Conservation (phyloP, 1,140 invertebrate species). For the Bicyclus anynana region DNA sequence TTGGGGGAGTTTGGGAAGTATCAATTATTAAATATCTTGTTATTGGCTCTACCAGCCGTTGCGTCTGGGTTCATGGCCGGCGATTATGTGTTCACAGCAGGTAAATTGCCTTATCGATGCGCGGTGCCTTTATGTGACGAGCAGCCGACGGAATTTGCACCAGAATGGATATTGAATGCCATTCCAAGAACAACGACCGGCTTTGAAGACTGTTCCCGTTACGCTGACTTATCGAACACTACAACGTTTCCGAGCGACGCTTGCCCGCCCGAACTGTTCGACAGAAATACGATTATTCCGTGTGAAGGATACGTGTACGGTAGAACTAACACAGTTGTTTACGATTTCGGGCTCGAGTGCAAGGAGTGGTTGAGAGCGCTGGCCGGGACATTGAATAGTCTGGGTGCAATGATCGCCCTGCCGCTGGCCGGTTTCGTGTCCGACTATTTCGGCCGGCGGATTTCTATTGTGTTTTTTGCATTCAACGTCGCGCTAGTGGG, state of each 20-base stretch:
- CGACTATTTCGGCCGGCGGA: slow-evolving; percentile 53
- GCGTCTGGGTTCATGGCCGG: slow-evolving; percentile 56
- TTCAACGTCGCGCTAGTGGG: slow-evolving; percentile 57
- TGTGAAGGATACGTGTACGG: slow-evolving; percentile 56
- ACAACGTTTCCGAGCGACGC: slow-evolving; percentile 22
- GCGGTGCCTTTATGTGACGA: slow-evolving; percentile 55
- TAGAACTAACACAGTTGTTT: slow-evolving; percentile 57
- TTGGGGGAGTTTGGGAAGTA: slow-evolving; percentile 59
- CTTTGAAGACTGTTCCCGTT: slow-evolving; percentile 54
- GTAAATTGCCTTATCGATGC: slow-evolving; percentile 51
- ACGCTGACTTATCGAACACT: slow-evolving; percentile 33
- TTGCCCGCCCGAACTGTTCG: slow-evolving; percentile 46
- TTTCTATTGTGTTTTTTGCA: slow-evolving; percentile 55
- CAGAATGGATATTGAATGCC: slow-evolving; percentile 55
- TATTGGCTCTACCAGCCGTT: slow-evolving; percentile 42
- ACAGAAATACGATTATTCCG: slow-evolving; percentile 41
- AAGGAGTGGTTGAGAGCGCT: slow-evolving; percentile 60
- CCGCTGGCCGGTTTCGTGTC: slow-evolving; percentile 57
- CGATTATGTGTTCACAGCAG: slow-evolving; percentile 62
- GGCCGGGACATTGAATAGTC: slow-evolving; percentile 57
- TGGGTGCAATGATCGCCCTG: slow-evolving; percentile 55
- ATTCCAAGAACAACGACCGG: slow-evolving; percentile 46
- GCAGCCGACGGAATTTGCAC: slow-evolving; percentile 40
- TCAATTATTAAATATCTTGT: slow-evolving; percentile 50
- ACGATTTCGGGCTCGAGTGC: slow-evolving; percentile 61